A percentile compares a stretch with the other conserved stretches of the same genome.
phyloP scores from a whole-genome alignment of 2,888 invertebrate species.

The Xestia c-nigrum region DNA sequence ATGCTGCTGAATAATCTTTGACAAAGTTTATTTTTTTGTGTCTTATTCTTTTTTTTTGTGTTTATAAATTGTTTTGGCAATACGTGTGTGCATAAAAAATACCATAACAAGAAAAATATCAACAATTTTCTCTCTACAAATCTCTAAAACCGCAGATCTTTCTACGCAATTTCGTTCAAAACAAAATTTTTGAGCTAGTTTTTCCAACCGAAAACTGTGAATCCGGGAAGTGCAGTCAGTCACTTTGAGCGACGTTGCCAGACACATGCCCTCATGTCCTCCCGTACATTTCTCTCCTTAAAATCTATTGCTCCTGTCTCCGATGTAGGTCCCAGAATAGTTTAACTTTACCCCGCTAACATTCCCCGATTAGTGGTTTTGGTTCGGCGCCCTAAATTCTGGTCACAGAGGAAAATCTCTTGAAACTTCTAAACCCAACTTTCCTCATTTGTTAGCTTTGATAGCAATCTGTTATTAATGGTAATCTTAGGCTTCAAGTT shows the following conservation, averaged over 20 bases:
- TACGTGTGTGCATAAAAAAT: neutral
- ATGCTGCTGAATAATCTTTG: neutral
- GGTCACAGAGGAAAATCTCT: conserved; percentile 60
- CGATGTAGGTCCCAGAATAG: conserved; percentile 51
- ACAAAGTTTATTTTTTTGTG: neutral
- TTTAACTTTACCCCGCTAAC: conserved; percentile 56
- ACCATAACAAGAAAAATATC: neutral
- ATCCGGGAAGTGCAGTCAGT: conserved; percentile 54
- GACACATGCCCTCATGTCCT: conserved; percentile 33
- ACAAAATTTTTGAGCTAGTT: conserved; percentile 42
- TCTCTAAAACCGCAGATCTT: conserved; percentile 17
- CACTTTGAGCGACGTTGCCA: conserved; percentile 55
- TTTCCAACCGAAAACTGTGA: conserved; percentile 52
- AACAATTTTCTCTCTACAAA: neutral
- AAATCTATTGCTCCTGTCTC: conserved; percentile 51
- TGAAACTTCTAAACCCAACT: conserved; percentile 53
- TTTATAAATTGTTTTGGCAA: neutral
- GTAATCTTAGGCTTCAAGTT: conserved; percentile 54
- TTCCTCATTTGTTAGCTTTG: conserved; percentile 57
- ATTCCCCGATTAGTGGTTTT: conserved; percentile 64
- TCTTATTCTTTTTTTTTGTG: neutral
- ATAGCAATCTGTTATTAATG: conserved; percentile 58
- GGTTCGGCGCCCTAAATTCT: conserved; percentile 57
- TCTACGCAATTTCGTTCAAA: conserved; percentile 34
- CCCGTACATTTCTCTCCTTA: conserved; percentile 45